Evolutionary conservation across 2,113 vertebrate genomes (phyloP), one percentile per base, ranked within the genome.

Genomic region (Nothocercus julius): DNA sequence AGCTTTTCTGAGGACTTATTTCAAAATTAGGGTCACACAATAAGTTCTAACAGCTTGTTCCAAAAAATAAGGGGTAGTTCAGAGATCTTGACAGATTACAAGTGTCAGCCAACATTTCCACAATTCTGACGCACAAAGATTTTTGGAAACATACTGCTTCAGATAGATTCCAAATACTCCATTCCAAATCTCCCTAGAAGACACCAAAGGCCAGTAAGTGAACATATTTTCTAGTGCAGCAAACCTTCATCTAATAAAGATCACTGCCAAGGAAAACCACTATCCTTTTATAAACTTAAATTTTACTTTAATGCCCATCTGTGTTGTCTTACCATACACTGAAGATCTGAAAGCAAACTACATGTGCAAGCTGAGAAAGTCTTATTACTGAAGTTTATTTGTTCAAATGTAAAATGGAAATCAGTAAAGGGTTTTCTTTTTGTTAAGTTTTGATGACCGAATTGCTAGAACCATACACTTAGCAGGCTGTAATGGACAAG

Each of bases 381-480:
- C 1, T 1, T 67, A 51, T 54, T 90, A 22, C 58, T 9, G 11
- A 68, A 73, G 79, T 69, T n/a, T 90, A 30, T 38, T 91, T 95
- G 82, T 92, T 75, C 73, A 78, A 93, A 84, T 56, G 56, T 28
- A 88, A 75, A 95, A 13, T 79, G 49, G n/a, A 90, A 75, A 62
- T 67, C 6, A 92, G 4, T 20, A 85, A 67, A 10, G 34, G 11
- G 8, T 44, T 94, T 79, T 64, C 28, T 59, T 70, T 86, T 61
- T 82, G 22, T 67, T 90, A 72, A 10, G 21, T 42, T 93, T 90
- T 4, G 17, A 32, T 56, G 36, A 32, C 62, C 72, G 32, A 28
- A 61, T 32, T 84, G 61, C 34, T 86, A 61, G 75, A 67, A 56
- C 45, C 67, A 90, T 90, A 90, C 74, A 59, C 15, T 88, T 87